phyloP scores from a whole-genome alignment of 1,140 invertebrate species.

The Penaeus vannamei region DNA sequence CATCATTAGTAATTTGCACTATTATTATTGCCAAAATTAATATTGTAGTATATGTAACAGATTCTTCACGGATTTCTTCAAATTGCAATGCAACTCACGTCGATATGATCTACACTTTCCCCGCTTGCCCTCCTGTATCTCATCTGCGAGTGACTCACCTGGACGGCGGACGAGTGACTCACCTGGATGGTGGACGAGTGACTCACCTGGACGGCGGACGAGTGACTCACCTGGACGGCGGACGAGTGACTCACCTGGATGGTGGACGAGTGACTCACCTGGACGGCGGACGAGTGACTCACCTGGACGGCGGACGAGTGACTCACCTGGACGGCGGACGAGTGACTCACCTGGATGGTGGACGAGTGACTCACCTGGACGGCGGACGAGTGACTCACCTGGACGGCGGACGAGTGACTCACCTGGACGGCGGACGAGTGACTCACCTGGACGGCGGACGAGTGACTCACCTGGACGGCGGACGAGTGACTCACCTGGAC shows the following conservation, averaged over 20 bases:
- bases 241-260: constrained; percentile 70
- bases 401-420: constrained; percentile 69
- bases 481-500: constrained; percentile 70
- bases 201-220: constrained; percentile 68
- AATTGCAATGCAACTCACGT: no score
- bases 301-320: constrained; percentile 69
- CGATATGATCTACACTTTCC: no score
- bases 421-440: constrained; percentile 69
- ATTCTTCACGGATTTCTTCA: no score
- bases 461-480: constrained; percentile 68
- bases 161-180: constrained; percentile 69
- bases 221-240: constrained; percentile 68
- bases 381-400: constrained; percentile 70
- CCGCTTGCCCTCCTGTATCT: no score
- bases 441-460: constrained; percentile 68
- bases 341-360: constrained; percentile 68
- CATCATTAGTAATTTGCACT: no score
- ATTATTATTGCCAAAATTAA: no score
- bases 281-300: constrained; percentile 69
- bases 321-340: constrained; percentile 68
- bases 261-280: constrained; percentile 70
- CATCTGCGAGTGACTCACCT: no score
- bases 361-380: constrained; percentile 70
- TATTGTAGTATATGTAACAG: no score
- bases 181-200: constrained; percentile 69